Conservation (phyloP, 1,140 invertebrate species). For the Leptoteleia sp. region DNA sequence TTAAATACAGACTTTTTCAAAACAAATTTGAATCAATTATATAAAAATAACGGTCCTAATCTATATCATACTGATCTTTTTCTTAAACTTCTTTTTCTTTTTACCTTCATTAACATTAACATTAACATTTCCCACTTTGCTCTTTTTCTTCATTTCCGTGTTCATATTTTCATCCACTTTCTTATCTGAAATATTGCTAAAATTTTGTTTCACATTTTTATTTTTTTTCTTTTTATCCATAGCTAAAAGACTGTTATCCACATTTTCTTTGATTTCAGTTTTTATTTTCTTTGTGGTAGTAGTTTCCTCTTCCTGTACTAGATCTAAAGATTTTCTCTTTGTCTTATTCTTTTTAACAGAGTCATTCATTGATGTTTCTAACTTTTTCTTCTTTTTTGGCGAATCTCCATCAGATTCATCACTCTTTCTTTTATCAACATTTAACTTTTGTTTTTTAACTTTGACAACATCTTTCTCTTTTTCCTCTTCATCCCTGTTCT, state of each 20-base stretch:
- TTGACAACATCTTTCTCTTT: neutral
- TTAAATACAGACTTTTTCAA: slow-evolving; percentile 13
- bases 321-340: slow-evolving; percentile 43
- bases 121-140: no score
- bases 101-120: slow-evolving; percentile 4
- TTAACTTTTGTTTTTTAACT: slow-evolving; percentile 38
- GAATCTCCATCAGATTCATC: slow-evolving; percentile 4
- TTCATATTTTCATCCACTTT: neutral
- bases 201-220: no score
- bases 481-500: slow-evolving; percentile 36
- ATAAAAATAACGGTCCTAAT: no score
- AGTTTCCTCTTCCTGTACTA: slow-evolving; percentile 8
- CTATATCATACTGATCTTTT: no score
- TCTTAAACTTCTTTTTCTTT: slow-evolving; percentile 11
- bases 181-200: neutral
- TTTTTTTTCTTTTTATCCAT: slow-evolving; percentile 11
- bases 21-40: no score
- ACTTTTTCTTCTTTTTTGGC: slow-evolving; percentile 41
- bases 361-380: slow-evolving; percentile 18
- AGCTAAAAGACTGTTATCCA: neutral
- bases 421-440: slow-evolving; percentile 6
- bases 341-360: slow-evolving; percentile 38
- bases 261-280: slow-evolving; percentile 16
- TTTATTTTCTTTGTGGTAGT: slow-evolving; percentile 51
- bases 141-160: neutral